Conservation (phyloP, 1,140 invertebrate species). For the Brachionus manjavacas region DNA sequence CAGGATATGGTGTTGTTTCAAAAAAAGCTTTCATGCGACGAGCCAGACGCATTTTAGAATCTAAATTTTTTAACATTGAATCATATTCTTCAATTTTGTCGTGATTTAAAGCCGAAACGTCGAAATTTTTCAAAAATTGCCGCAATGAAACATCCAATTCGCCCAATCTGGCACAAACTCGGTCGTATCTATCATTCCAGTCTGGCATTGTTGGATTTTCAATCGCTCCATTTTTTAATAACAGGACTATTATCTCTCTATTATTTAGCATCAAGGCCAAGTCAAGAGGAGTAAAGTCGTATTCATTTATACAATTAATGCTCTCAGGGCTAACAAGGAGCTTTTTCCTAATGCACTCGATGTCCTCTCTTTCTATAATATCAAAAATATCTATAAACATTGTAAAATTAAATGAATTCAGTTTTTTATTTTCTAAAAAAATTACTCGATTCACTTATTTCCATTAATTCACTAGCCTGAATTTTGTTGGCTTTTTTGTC, state of each 20-base stretch:
- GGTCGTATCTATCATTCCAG: slow-evolving; percentile 53
- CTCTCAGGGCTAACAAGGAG: background rate
- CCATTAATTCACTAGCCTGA: background rate
- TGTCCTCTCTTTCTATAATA: background rate
- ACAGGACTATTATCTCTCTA: slow-evolving; percentile 75
- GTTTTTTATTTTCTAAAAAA: background rate
- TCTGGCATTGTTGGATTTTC: slow-evolving; percentile 68
- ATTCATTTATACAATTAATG: slow-evolving; percentile 65
- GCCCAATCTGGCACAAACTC: slow-evolving; percentile 46
- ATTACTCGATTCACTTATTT: background rate
- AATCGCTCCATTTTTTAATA: slow-evolving; percentile 77
- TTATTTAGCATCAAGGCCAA: slow-evolving; percentile 83
- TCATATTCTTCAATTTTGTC: slow-evolving; percentile 61
- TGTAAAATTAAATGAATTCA: background rate
- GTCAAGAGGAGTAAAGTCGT: slow-evolving; percentile 80
- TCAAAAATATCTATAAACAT: slow-evolving; percentile 23
- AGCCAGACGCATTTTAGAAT: slow-evolving; percentile 72
- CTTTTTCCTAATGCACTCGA: background rate
- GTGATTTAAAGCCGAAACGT: background rate
- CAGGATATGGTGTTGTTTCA: slow-evolving; percentile 70
- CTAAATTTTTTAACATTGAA: slow-evolving; percentile 79
- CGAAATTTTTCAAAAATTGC: slow-evolving; percentile 1
- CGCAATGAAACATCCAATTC: background rate
- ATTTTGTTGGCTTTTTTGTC: slow-evolving; percentile 1
- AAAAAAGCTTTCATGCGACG: slow-evolving; percentile 69